Evolutionary conservation across 2,113 vertebrate genomes (phyloP), one percentile per base, ranked within the genome.

Genomic region (Otolemur garnettii): DNA sequence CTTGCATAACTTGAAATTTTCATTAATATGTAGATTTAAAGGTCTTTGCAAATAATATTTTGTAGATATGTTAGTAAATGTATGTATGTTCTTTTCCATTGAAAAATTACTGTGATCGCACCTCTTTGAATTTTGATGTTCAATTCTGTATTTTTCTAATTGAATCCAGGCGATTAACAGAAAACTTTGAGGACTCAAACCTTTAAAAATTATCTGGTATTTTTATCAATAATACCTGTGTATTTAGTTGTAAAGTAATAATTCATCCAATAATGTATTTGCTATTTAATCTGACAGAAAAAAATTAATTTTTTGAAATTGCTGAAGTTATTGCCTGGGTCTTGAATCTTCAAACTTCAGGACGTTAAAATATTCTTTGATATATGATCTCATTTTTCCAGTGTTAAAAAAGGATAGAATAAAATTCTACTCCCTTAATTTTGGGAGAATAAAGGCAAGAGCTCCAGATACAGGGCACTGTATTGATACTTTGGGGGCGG

Each of bases 1-100:
- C 57, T 79, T 94, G 60, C 33, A 11, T 89, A 92, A 78, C 84
- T 97, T 66, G 60, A 78, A 96, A 95, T 82, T 21, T 96, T 92
- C 89, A 93, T 97, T 95, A 95, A 87, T 87, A 95, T 93, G 75
- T 85, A 96, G 97, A 94, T 96, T 66, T 19, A 59, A 80, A 97
- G 68, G 42, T 81, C 62, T 97, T 92, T 88, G 38, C 68, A 94
- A 86, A 85, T 86, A 93, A 90, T 88, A 21, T 92, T 97, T 96
- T 94, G 77, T 78, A 87, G 92, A 68, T 96, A 91, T 88, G 94
- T 93, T 45, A 96, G 74, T 91, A 55, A 95, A 91, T n/a, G 72
- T 38, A 45, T 82, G 62, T 72, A 87, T 95, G 28, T 69, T 91
- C 78, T 93, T 79, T 94, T 3, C 93, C 83, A 55, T 28, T 82